Conservation (phyloP, 92 coral and sea anemone genomes). For the Palythoa grandis region DNA sequence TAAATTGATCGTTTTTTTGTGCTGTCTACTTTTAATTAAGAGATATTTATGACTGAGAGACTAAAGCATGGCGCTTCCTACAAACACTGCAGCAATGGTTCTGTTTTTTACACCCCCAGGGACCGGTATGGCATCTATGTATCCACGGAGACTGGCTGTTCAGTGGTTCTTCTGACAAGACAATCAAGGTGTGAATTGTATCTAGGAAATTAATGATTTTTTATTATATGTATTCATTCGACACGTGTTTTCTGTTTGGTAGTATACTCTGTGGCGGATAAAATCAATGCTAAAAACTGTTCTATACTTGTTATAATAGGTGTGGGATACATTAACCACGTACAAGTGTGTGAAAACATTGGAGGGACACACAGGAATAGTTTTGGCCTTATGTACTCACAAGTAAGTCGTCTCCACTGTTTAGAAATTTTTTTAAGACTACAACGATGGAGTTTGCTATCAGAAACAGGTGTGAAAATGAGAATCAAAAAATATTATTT, state of each 20-base stretch:
- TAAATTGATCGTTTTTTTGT: neutral
- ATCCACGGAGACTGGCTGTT: slow-evolving; percentile 95
- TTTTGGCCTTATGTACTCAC: slow-evolving; percentile 91
- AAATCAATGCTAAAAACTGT: neutral
- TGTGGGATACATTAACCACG: slow-evolving; percentile 96
- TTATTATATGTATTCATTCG: neutral
- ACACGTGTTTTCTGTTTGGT: neutral
- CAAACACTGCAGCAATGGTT: neutral
- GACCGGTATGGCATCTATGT: slow-evolving; percentile 99
- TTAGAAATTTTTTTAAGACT: neutral
- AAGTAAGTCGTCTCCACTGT: slow-evolving; percentile 67
- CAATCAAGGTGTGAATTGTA: slow-evolving; percentile 77
- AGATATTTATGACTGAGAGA: neutral
- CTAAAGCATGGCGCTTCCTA: neutral
- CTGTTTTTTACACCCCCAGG: slow-evolving; percentile 53
- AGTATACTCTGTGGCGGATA: too few relatives aligned
- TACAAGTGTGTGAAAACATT: slow-evolving; percentile 96
- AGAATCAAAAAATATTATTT: too few relatives aligned
- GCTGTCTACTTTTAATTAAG: neutral
- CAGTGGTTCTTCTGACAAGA: slow-evolving; percentile 98
- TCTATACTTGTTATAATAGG: slow-evolving; percentile 55
- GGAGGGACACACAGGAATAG: slow-evolving; percentile 97
- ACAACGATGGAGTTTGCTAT: too few relatives aligned
- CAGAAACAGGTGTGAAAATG: too few relatives aligned
- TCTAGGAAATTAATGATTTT: too few relatives aligned